Conservation (phyloP, 2,888 invertebrate species). For the Oligia latruncula region DNA sequence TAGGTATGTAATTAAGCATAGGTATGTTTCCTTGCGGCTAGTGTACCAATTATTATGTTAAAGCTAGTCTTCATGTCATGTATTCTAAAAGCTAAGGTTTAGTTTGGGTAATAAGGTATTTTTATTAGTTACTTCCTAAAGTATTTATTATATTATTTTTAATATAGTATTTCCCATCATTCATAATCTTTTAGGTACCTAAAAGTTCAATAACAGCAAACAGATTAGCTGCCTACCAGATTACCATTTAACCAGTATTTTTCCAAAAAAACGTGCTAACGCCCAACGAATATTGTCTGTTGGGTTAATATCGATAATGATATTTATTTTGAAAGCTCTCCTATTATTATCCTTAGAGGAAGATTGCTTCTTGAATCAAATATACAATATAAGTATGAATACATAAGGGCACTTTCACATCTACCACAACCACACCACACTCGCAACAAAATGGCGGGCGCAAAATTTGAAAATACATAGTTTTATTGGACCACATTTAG, state of each 20-base stretch:
- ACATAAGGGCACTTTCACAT: background rate
- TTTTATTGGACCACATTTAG: background rate
- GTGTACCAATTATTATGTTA: background rate
- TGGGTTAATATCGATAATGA: constrained; percentile 26
- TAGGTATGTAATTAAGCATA: background rate
- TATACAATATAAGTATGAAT: constrained; percentile 12
- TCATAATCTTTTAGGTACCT: background rate
- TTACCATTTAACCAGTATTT: background rate
- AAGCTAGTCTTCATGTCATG: background rate
- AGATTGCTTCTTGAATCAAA: constrained; percentile 41
- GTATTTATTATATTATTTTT: too few species aligned
- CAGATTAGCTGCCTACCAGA: background rate
- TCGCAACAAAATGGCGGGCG: background rate
- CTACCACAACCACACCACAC: background rate
- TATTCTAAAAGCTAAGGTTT: background rate
- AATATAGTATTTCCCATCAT: background rate
- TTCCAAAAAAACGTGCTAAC: too few species aligned
- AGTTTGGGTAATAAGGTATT: background rate
- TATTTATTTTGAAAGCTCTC: constrained; percentile 31
- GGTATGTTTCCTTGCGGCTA: background rate
- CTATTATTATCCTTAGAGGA: constrained; percentile 20
- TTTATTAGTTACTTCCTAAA: background rate
- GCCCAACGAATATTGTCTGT: constrained; percentile 11
- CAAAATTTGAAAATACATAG: too few species aligned
- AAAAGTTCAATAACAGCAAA: background rate